These are phyloP conservation scores for Hozukius guyotensis DNA, from an alignment of 2,797 vertebrate genomes.

Conservation along the genomic window DNA sequence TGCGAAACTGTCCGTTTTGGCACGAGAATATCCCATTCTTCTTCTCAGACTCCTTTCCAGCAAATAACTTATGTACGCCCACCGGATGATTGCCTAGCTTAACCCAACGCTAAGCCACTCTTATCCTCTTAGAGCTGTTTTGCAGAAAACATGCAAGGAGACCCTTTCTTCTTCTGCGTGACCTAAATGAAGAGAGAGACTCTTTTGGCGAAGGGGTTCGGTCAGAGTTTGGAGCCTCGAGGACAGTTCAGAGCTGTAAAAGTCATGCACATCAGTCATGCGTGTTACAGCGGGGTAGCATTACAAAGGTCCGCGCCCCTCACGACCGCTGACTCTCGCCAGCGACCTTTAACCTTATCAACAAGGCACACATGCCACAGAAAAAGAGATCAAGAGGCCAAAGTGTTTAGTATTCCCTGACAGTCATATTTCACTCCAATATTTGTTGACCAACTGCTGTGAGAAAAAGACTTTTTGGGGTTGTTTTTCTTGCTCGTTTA, in stretches of 20 bases:
- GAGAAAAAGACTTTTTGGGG: neutral
- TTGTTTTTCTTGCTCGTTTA: neutral
- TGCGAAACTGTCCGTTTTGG: constrained; percentile 35
- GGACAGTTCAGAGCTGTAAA: constrained; percentile 56
- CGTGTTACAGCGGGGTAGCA: constrained; percentile 49
- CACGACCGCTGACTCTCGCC: constrained; percentile 44
- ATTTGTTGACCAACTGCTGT: constrained; percentile 23
- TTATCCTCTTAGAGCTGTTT: constrained; percentile 75
- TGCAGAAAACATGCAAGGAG: constrained; percentile 60
- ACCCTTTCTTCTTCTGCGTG: constrained; percentile 47
- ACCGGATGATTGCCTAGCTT: constrained; percentile 70
- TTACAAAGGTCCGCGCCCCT: constrained; percentile 64
- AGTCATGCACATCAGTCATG: constrained; percentile 57
- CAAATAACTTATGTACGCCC: constrained; percentile 62
- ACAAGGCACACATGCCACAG: constrained; percentile 62
- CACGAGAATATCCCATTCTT: constrained; percentile 56
- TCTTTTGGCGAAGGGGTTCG: constrained; percentile 9
- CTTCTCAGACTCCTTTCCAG: constrained; percentile 44
- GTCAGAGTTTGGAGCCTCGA: neutral
- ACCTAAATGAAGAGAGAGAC: constrained; percentile 44
- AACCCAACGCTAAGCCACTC: constrained; percentile 63
- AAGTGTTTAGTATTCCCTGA: constrained; percentile 19
- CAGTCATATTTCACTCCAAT: constrained; percentile 46
- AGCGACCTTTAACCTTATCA: constrained; percentile 66
- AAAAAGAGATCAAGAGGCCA: constrained; percentile 39